Conservation (phyloP, 2,888 invertebrate species). For the Xanthostigma xanthostigma region DNA sequence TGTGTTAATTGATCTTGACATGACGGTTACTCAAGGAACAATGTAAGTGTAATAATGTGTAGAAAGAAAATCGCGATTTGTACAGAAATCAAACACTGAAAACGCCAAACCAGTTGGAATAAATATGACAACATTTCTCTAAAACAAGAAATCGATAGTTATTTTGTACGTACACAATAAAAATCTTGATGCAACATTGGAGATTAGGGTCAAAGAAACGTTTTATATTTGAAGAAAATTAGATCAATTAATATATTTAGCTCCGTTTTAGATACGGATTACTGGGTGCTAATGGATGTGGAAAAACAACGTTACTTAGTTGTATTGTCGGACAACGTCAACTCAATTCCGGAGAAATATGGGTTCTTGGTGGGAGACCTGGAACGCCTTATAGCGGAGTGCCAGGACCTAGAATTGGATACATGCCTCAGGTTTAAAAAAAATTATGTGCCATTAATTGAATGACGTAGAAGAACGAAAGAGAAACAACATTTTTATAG, state of each 20-base stretch:
- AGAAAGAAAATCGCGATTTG: too few relatives aligned
- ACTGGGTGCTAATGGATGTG: constrained; percentile 80
- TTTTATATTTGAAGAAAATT: too few relatives aligned
- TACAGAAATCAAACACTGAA: too few relatives aligned
- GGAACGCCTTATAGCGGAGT: constrained; percentile 43
- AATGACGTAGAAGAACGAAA: neutral
- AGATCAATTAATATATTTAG: neutral
- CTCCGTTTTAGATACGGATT: constrained; percentile 55
- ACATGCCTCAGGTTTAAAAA: constrained; percentile 66
- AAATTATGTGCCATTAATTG: neutral
- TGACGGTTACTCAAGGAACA: constrained; percentile 58
- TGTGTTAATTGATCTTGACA: constrained; percentile 51
- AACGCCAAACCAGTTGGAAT: too few relatives aligned
- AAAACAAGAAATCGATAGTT: too few relatives aligned
- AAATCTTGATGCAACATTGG: too few relatives aligned
- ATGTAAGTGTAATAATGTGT: constrained; percentile 45
- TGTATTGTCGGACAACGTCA: constrained; percentile 67
- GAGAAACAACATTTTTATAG: too few relatives aligned
- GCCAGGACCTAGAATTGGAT: constrained; percentile 62
- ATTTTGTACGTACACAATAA: too few relatives aligned
- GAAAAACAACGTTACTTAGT: constrained; percentile 75
- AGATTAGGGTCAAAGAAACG: too few relatives aligned
- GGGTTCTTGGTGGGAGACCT: constrained; percentile 60
- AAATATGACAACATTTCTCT: too few relatives aligned
- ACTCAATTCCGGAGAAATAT: constrained; percentile 56